Evolutionary conservation across 2,113 vertebrate species (phyloP).

Genomic region (Hydrolagus affinis): DNA sequence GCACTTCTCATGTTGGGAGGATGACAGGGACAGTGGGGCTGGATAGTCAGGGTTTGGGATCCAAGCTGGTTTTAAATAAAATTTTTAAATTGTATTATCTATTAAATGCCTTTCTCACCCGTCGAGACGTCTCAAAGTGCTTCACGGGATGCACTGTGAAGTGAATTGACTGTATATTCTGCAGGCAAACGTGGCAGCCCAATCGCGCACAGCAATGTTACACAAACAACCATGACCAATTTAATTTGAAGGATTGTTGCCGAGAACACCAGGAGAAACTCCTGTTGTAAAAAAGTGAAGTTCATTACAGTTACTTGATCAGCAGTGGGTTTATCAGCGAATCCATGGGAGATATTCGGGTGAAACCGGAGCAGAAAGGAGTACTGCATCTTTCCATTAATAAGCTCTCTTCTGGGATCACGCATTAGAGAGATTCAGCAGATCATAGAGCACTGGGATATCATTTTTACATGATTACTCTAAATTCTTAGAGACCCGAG

Average conservation of each 20-base stretch:
- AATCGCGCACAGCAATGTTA: too few species aligned
- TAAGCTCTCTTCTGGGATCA: conserved; percentile 73
- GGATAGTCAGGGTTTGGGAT: not conserved
- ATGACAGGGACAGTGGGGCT: not conserved
- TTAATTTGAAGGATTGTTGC: too few species aligned
- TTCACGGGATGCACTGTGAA: too few species aligned
- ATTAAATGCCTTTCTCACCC: too few species aligned
- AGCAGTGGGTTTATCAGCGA: conserved; percentile 63
- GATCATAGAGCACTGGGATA: conserved; percentile 71
- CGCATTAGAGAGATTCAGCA: conserved; percentile 68
- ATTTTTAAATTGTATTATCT: not conserved
- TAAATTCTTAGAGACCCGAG: conserved; percentile 77
- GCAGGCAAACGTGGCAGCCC: too few species aligned
- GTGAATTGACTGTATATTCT: too few species aligned
- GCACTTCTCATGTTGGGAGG: too few species aligned
- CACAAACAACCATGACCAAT: too few species aligned
- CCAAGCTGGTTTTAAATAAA: too few species aligned
- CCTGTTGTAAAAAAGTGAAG: conserved; percentile 42
- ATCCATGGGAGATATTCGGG: conserved; percentile 64
- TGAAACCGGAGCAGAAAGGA: conserved; percentile 65
- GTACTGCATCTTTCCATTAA: conserved; percentile 69
- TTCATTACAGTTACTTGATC: conserved; percentile 66
- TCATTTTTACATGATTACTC: conserved; percentile 85
- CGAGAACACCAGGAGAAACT: too few species aligned
- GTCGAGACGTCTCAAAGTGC: too few species aligned